Evolutionary conservation across 2,113 vertebrate species (phyloP).

Genomic region (Hiodon tergisus): DNA sequence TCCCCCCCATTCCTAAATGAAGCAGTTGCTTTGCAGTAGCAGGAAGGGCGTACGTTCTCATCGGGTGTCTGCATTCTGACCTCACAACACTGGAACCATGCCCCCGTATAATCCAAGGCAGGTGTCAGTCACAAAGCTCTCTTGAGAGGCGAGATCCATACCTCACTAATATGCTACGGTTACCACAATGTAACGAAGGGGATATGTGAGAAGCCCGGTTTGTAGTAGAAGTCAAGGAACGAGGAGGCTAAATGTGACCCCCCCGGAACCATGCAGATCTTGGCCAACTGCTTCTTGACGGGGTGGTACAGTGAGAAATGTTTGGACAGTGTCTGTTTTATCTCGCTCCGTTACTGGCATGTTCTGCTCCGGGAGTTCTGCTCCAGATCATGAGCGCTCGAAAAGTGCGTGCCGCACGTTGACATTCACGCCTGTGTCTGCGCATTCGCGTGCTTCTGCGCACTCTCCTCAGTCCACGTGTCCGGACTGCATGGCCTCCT

Average conservation of each 20-base stretch:
- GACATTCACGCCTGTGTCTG: neutral
- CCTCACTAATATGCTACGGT: no score
- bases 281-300: conserved; percentile 7
- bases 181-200: no score
- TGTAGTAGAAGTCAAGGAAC: neutral
- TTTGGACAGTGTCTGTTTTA: conserved; percentile 25
- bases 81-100: no score
- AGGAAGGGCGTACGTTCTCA: no score
- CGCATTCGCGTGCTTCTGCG: neutral
- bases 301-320: conserved; percentile 20
- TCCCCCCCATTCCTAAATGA: no score
- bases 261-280: neutral
- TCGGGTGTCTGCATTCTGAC: no score
- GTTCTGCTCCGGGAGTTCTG: neutral
- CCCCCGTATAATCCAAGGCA: no score
- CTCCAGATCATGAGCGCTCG: neutral
- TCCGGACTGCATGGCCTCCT: conserved; percentile 23
- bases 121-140: no score
- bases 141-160: no score
- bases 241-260: neutral
- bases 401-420: neutral
- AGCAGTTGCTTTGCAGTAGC: no score
- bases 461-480: neutral
- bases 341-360: conserved; percentile 3
- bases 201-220: no score